phyloP scores from a whole-genome alignment of 2,888 invertebrate genomes.

The Mystacides longicornis region DNA sequence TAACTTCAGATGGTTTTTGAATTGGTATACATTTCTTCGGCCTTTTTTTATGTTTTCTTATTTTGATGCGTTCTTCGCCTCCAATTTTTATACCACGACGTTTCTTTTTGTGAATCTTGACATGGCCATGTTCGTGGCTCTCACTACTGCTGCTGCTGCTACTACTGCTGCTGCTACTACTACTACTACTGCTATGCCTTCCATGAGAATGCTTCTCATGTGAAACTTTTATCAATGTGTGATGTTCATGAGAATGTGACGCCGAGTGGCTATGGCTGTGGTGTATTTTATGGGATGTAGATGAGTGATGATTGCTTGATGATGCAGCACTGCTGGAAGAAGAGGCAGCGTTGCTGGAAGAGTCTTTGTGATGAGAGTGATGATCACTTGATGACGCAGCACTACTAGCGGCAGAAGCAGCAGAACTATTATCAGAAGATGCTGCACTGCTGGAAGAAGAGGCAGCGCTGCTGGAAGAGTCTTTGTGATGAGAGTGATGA shows the following conservation, averaged over 20 bases:
- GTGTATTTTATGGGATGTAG: no score
- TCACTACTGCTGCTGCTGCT: not conserved
- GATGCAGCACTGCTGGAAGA: no score
- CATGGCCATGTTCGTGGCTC: not conserved
- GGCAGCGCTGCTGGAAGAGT: no score
- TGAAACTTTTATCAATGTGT: not conserved
- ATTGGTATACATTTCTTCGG: not conserved
- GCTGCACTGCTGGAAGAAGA: no score
- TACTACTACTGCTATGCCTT: not conserved
- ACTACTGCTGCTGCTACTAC: not conserved
- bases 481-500: no score
- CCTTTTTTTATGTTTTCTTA: not conserved
- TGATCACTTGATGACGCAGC: no score
- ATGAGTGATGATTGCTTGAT: no score
- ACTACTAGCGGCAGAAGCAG: no score
- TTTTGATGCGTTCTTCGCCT: not conserved
- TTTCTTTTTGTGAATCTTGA: not conserved
- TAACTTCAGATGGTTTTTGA: not conserved
- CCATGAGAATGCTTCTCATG: not conserved
- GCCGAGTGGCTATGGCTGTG: not conserved
- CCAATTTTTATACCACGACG: not conserved
- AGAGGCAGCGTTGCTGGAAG: no score
- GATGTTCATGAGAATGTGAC: not conserved
- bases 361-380: no score
- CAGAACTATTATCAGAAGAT: no score